Base-by-base conservation (phyloP, 2,888 invertebrate genomes). In the Drosophila kanekoi region DNA sequence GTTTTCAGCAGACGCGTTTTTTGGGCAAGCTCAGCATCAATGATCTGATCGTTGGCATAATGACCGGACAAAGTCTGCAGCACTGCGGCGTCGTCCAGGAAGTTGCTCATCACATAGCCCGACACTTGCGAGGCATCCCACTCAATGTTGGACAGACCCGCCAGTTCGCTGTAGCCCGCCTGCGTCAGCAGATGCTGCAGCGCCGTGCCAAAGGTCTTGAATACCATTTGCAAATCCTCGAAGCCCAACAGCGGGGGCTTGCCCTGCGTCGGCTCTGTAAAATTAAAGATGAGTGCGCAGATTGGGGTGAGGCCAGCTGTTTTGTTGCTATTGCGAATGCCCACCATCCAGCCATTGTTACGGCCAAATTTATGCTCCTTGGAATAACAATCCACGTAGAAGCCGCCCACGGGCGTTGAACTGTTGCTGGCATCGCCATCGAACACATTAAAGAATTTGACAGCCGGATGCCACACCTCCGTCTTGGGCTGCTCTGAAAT, bases 91-190 rank as follows among this genome's bases (percentile, higher is more conserved):
- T 96, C 95, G 74, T 95, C 95, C 8, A 97, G 92, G 95, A 97
- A 97, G 89, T 96, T 95, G 0, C 94, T 93, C 94, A 99, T 94
- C 58, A 99, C 96, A 81, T 96, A 94, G 0, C 97, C 96, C 68
- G 96, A 95, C 0, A 98, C 95, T 89, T 96, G 96, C 0, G 96
- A 95, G 0, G 97, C 96, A 92, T 99, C 99, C 97, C 98, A 98
- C 93, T 99, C 99, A 0, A 98, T 94, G 91, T 97, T 97, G 0
- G 96, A 95, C 20, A 96, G 93, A 0, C 98, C 98, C 3, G 97
- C 95, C 0, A 98, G 94, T 91, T 98, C 97, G 1, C 96, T 94
- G 91, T 97, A 97, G 14, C 96, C 95, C 0, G 96, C 95, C 87
- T 94, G 95, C 0, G 97, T 97, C 35, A 99, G 93, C 72, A 98